Evolutionary conservation across 2,797 vertebrate genomes (phyloP).

Genomic region (Geotrypetes seraphini): DNA sequence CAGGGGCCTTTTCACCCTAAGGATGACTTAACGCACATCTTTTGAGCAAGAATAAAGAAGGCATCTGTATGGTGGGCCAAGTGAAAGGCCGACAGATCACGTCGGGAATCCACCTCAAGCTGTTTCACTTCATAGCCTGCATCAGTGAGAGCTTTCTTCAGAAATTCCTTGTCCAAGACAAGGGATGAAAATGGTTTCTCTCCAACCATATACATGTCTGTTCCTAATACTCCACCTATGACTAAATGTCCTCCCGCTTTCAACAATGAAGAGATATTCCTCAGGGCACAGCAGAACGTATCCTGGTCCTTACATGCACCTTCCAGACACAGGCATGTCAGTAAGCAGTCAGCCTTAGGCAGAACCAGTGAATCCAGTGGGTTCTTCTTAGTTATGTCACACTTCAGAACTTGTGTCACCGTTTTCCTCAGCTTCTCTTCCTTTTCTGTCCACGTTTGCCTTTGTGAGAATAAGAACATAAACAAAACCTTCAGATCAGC

Average conservation of each 20-base stretch:
- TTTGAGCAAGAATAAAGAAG: neutral
- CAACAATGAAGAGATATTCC: constrained; percentile 29
- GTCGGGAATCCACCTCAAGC: constrained; percentile 3
- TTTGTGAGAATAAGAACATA: constrained; percentile 12
- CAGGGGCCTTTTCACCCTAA: too few relatives aligned
- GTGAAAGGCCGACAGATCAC: neutral
- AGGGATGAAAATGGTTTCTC: constrained; percentile 23
- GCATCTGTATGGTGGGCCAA: neutral
- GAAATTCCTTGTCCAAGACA: constrained; percentile 3
- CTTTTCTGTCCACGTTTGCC: constrained; percentile 23
- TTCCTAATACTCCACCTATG: constrained; percentile 24
- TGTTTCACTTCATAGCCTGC: constrained; percentile 8
- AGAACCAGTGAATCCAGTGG: constrained; percentile 9
- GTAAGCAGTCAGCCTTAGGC: constrained; percentile 28
- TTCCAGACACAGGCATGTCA: constrained; percentile 37
- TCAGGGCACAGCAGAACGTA: constrained; percentile 11
- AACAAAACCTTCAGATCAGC: too few relatives aligned
- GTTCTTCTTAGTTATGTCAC: constrained; percentile 33
- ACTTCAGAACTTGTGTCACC: constrained; percentile 33
- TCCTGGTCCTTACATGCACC: constrained; percentile 28
- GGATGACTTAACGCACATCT: neutral
- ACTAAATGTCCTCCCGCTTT: constrained; percentile 31
- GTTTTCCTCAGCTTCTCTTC: constrained; percentile 27
- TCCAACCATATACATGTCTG: constrained; percentile 19
- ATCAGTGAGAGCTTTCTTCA: constrained; percentile 8